Conservation (phyloP, 1,140 invertebrate species). For the Drosophila jambulina region DNA sequence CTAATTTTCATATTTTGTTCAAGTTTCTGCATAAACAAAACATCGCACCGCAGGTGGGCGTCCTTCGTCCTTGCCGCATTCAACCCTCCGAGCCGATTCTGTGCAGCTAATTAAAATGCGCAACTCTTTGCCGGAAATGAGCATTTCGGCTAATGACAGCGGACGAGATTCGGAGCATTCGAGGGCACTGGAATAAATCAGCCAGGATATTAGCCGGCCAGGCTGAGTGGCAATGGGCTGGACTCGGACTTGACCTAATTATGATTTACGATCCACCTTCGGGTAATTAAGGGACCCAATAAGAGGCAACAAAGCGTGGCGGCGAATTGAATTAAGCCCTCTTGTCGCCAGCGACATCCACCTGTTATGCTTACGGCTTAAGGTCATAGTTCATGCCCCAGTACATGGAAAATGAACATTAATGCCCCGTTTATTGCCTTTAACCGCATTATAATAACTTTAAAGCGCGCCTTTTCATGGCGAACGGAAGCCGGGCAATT, state of each 20-base stretch:
- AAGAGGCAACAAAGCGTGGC: background rate
- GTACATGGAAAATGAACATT: conserved; percentile 68
- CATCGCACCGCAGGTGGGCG: conserved; percentile 63
- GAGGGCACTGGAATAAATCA: conserved; percentile 71
- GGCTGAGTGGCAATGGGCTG: background rate
- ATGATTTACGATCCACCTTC: conserved; percentile 23
- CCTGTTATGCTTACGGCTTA: conserved; percentile 39
- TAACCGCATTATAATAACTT: conserved; percentile 83
- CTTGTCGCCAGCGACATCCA: conserved; percentile 31
- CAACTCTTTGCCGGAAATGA: conserved; percentile 82
- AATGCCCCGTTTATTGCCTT: conserved; percentile 80
- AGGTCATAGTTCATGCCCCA: conserved; percentile 59
- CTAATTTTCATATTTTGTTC: conserved; percentile 76
- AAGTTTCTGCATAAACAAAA: conserved; percentile 76
- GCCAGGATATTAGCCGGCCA: conserved; percentile 26
- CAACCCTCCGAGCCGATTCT: conserved; percentile 6
- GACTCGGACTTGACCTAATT: conserved; percentile 39
- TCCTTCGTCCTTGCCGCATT: conserved; percentile 13
- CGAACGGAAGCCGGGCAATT: conserved; percentile 71
- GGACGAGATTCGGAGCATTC: conserved; percentile 52
- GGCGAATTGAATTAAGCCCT: conserved; percentile 17
- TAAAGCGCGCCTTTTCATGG: conserved; percentile 73
- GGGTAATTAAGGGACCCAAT: conserved; percentile 2
- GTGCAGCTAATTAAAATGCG: conserved; percentile 80
- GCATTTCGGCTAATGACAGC: conserved; percentile 77